Conservation (phyloP, 2,888 invertebrate genomes). For the Chirona hameri region DNA sequence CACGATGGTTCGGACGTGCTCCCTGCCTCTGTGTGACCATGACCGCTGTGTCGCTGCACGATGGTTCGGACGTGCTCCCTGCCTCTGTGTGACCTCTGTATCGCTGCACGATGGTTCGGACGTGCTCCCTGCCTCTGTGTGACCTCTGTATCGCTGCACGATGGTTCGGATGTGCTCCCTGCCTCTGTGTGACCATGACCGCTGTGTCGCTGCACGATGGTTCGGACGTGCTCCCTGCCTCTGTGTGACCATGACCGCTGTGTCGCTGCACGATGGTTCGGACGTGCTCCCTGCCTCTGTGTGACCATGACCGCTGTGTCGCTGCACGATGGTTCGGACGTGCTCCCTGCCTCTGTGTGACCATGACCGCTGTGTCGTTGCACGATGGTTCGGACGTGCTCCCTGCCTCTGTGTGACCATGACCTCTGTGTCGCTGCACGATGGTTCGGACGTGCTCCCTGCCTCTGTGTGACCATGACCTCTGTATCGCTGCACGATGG, state of each 20-base stretch:
- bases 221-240: slow-evolving; percentile 31
- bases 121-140: slow-evolving; percentile 30
- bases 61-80: slow-evolving; percentile 29
- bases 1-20: slow-evolving; percentile 25
- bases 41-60: not conserved
- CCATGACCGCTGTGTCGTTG: not conserved
- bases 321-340: not conserved
- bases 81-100: not conserved
- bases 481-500: not conserved
- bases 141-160: not conserved
- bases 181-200: too few relatives aligned
- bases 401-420: too few relatives aligned
- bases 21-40: too few relatives aligned
- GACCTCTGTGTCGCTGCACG: not conserved
- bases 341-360: too few relatives aligned
- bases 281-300: slow-evolving; percentile 33
- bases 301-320: not conserved
- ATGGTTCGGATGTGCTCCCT: slow-evolving; percentile 29
- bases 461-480: too few relatives aligned
- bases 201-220: too few relatives aligned
- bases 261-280: not conserved
- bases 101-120: not conserved
- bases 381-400: slow-evolving; percentile 25
- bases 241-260: not conserved
- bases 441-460: slow-evolving; percentile 30